phyloP scores from a whole-genome alignment of 2,797 vertebrate genomes.

The Acomys russatus region DNA sequence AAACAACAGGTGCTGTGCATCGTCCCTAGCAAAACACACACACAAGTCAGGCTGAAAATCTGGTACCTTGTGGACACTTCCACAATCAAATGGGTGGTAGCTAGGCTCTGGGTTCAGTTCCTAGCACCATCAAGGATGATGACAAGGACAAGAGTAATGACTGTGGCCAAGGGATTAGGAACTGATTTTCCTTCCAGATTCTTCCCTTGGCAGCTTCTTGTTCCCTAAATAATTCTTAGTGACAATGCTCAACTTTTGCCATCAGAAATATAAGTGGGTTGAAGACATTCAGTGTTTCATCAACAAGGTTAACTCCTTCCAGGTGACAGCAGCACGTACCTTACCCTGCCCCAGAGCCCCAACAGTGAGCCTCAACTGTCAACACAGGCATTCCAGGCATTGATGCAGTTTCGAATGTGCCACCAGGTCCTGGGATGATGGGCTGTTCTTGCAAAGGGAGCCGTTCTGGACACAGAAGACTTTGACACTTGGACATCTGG shows the following conservation, averaged over 20 bases:
- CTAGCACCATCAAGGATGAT: background rate
- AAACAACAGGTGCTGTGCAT: background rate
- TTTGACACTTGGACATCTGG: background rate
- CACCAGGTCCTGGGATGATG: rapidly evolving
- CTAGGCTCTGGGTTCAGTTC: background rate
- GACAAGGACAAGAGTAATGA: too few species aligned
- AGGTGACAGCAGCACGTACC: background rate
- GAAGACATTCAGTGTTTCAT: background rate
- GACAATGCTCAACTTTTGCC: background rate
- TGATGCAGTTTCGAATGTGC: background rate
- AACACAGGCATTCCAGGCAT: background rate
- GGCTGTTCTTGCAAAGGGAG: background rate
- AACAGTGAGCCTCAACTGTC: background rate
- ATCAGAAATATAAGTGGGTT: background rate
- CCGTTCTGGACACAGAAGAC: background rate
- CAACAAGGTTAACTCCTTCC: background rate
- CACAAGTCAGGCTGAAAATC: background rate
- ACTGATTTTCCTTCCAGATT: background rate
- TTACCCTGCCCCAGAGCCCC: background rate
- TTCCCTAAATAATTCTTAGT: background rate
- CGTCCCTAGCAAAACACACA: background rate
- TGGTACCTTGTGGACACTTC: background rate
- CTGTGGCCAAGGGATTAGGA: background rate
- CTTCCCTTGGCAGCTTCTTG: background rate
- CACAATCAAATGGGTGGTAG: background rate